Evolutionary conservation across 2,113 vertebrate genomes (phyloP), one percentile per base, ranked within the genome.

Genomic region (Papio anubis): DNA sequence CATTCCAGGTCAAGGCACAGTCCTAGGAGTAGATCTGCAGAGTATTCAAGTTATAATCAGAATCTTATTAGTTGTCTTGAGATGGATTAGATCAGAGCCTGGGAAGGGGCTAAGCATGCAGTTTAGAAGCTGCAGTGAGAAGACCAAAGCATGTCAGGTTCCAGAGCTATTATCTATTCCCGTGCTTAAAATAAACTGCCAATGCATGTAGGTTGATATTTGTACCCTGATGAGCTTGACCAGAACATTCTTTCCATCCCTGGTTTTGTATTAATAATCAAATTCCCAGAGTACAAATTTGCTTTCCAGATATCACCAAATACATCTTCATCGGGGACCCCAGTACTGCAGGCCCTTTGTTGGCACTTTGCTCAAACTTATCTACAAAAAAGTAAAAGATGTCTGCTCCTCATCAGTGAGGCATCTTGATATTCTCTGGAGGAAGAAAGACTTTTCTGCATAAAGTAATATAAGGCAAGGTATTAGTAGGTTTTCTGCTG

Each of bases 341-440:
- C 7, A 59, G 76, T 3, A 7, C 45, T 68, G 8, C 9, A 59
- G 50, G 18, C 10, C 23, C 30, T 92, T 48, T 21, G n/a, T 75
- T 32, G 16, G 45, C 14, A 86, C 87, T 93, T 68, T 83, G 48
- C 35, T 78, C 18, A 94, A 76, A 86, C 40, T 91, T 4, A 40
- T 8, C 25, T 73, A 80, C 12, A n/a, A 70, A 93, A 64, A 64
- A 64, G 27, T 64, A 64, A 64, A 32, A 64, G 27, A 12, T 14
- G 5, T 30, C 43, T 76, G 27, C 18, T 78, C 12, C 25, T 86
- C 21, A 64, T 68, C 27, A 78, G 16, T 73, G 18, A 72, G 50
- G 43, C 20, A 64, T 87, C 70, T 84, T 92, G n/a, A 75, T 93
- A n/a, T 81, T 93, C 21, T 93, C 68, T 96, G 27, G 16, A 64